Evolutionary conservation across 2,888 invertebrate species (phyloP).

Genomic region (Callosobruchus maculatus): DNA sequence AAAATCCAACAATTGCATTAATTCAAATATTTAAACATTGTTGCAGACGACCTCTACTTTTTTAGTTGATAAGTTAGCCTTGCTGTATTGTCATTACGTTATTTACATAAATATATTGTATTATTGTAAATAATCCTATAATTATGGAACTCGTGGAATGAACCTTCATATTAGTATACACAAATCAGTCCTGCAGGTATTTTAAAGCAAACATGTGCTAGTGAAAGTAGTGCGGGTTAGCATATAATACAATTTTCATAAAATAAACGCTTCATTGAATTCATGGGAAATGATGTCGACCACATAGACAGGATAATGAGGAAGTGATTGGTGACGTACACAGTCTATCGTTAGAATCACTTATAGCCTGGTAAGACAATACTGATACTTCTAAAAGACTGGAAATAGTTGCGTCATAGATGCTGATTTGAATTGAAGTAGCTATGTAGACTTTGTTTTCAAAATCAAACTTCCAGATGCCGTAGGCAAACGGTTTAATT

Average conservation of each 20-base stretch:
- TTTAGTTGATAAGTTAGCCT: not conserved
- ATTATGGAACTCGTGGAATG: not conserved
- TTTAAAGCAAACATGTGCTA: not conserved
- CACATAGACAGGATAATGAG: not conserved
- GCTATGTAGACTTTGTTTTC: no score
- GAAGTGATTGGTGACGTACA: not conserved
- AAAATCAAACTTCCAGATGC: no score
- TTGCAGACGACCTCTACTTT: not conserved
- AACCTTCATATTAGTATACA: not conserved
- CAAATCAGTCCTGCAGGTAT: not conserved
- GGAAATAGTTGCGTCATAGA: no score
- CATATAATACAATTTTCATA: not conserved
- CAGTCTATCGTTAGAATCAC: not conserved
- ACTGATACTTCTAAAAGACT: no score
- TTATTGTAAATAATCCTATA: not conserved
- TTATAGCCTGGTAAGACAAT: no score
- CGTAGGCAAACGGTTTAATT: no score
- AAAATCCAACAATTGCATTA: not conserved
- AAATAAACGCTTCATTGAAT: not conserved
- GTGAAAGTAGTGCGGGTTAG: not conserved
- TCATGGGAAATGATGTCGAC: not conserved
- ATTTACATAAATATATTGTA: not conserved
- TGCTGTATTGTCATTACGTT: not conserved
- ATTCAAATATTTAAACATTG: not conserved
- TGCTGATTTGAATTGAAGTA: no score